Conservation (phyloP, 2,888 invertebrate species). For the Ennomos fuscantarius region DNA sequence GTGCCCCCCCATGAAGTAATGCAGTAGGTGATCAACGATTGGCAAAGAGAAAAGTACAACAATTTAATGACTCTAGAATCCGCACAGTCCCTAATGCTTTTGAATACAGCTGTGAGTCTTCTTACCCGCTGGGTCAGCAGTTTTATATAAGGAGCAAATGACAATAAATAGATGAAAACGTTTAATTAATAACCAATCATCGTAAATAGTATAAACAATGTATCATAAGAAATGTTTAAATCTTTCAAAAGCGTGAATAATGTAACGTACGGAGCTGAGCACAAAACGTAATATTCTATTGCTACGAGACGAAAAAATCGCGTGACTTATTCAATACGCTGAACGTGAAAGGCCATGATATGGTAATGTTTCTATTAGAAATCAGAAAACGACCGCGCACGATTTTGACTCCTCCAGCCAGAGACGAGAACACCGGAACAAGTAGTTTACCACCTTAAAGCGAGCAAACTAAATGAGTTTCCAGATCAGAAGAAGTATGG, state of each 20-base stretch:
- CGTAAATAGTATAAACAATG: no score
- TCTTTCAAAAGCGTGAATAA: conserved; percentile 4
- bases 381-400: conserved; percentile 59
- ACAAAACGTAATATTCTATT: conserved; percentile 12
- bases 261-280: conserved; percentile 18
- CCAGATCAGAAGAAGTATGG: conserved; percentile 42
- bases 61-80: no score
- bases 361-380: conserved; percentile 77
- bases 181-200: neutral
- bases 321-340: conserved; percentile 68
- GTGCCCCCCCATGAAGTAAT: no score
- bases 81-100: no score
- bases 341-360: conserved; percentile 76
- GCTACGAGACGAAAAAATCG: conserved; percentile 37
- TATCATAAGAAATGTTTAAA: no score
- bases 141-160: no score
- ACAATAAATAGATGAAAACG: no score
- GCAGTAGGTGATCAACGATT: no score
- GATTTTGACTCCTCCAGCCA: conserved; percentile 50
- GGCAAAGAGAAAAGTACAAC: no score
- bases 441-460: conserved; percentile 40
- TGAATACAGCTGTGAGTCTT: no score
- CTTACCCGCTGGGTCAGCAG: no score
- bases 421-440: conserved; percentile 49
- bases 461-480: conserved; percentile 41